Conservation (phyloP, 2,113 vertebrate genomes). For the Sphyrna mokarran region DNA sequence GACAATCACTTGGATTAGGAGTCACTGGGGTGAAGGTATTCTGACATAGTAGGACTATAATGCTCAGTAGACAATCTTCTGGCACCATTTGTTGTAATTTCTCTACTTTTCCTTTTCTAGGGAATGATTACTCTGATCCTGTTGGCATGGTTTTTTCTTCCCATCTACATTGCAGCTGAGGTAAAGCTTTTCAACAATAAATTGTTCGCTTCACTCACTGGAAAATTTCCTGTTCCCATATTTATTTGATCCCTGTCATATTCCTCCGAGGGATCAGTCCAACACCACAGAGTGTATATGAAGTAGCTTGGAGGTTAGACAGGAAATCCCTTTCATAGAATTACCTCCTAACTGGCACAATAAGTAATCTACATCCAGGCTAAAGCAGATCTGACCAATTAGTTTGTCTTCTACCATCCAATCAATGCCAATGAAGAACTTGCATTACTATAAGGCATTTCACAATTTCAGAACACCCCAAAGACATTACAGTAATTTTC, state of each 20-base stretch:
- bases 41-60: not conserved
- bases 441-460: too few relatives aligned
- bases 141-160: slow-evolving; percentile 88
- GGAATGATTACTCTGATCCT: slow-evolving; percentile 81
- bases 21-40: not conserved
- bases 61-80: not conserved
- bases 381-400: not conserved
- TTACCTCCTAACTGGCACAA: not conserved
- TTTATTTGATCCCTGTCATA: not conserved
- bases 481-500: not conserved
- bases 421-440: too few relatives aligned
- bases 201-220: not conserved
- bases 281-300: not conserved
- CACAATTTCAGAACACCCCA: not conserved
- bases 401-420: too few relatives aligned
- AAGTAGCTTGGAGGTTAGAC: not conserved
- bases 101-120: slow-evolving; percentile 49
- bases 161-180: slow-evolving; percentile 85
- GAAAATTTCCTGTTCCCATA: not conserved
- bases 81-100: not conserved
- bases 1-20: not conserved
- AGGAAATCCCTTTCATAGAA: not conserved
- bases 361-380: not conserved
- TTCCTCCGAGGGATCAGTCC: not conserved
- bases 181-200: slow-evolving; percentile 53